phyloP scores from a whole-genome alignment of 2,888 invertebrate genomes.

The Dasypolia templi region DNA sequence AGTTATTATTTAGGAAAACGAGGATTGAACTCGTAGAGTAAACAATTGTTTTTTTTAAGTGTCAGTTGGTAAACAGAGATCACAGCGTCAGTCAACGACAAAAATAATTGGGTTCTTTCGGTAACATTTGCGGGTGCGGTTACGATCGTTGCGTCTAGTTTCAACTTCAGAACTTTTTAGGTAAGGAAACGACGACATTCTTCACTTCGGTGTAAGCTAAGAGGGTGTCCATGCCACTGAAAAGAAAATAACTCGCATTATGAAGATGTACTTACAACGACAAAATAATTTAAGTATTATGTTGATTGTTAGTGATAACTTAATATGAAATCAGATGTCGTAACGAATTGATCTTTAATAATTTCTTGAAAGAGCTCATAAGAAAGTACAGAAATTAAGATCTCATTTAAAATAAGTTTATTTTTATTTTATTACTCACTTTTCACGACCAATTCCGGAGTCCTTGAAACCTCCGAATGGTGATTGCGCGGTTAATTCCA shows the following conservation, averaged over 20 bases:
- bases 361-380: neutral
- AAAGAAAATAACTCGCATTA: conserved; percentile 67
- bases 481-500: conserved; percentile 91
- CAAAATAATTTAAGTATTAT: no score
- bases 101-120: no score
- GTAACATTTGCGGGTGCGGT: no score
- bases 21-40: no score
- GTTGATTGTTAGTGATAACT: neutral
- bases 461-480: conserved; percentile 97
- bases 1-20: no score
- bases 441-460: conserved; percentile 93
- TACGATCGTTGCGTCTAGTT: neutral
- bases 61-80: no score
- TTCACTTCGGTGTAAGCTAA: conserved; percentile 94
- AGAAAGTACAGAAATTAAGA: no score
- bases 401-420: no score
- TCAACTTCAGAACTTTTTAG: conserved; percentile 75
- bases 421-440: conserved; percentile 70
- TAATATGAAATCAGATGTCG: neutral
- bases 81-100: no score
- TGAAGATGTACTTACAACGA: no score
- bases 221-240: conserved; percentile 92
- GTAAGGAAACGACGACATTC: conserved; percentile 90
- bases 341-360: neutral
- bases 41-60: no score